phyloP scores from a whole-genome alignment of 2,113 vertebrate species.

The Cathartes aura region DNA sequence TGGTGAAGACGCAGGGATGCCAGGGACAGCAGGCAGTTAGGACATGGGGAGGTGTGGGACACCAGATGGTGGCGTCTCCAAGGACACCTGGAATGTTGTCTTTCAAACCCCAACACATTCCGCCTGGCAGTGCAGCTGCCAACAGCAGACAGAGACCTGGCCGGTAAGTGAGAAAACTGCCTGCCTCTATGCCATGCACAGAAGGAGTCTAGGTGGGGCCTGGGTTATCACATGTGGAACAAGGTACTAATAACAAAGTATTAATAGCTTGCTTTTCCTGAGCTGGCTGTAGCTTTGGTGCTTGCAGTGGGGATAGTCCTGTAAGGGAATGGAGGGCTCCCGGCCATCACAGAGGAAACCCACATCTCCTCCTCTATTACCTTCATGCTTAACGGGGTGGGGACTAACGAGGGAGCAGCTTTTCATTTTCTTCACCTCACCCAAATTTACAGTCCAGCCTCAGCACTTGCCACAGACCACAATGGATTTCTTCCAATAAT shows the following conservation, averaged over 20 bases:
- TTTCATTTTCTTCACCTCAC: not conserved
- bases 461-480: not conserved
- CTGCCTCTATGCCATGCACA: too few relatives aligned
- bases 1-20: not conserved
- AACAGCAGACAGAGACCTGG: not conserved
- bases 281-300: not conserved
- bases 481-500: not conserved
- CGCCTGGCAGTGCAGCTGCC: accelerated
- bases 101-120: not conserved
- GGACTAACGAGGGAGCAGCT: not conserved
- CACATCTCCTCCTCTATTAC: not conserved
- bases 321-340: not conserved
- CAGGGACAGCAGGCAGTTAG: not conserved
- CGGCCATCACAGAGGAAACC: not conserved
- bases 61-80: not conserved
- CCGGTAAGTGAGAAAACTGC: not conserved
- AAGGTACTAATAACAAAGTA: not conserved
- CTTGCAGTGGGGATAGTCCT: not conserved
- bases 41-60: too few relatives aligned
- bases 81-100: not conserved
- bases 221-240: not conserved
- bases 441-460: not conserved
- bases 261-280: not conserved
- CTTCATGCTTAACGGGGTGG: accelerated
- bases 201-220: too few relatives aligned